These are phyloP conservation scores for Sebastes aleutianus DNA, from an alignment of 2,797 vertebrate species.

Conservation along the genomic window DNA sequence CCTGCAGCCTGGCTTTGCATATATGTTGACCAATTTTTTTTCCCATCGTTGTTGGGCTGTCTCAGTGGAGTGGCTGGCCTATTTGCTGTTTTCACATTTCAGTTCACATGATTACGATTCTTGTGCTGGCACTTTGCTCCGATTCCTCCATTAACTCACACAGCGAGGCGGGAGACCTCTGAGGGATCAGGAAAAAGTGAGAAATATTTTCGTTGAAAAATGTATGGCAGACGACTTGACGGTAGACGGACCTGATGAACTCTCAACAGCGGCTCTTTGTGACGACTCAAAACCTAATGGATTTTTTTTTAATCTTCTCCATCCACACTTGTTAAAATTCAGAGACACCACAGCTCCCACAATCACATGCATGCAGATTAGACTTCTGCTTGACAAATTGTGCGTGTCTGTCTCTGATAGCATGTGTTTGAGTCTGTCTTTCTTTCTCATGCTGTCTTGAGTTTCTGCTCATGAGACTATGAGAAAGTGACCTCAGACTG, in stretches of 20 bases:
- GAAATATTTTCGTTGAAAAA: constrained; percentile 31
- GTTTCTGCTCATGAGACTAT: not conserved
- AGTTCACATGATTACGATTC: constrained; percentile 39
- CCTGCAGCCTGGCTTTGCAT: constrained; percentile 12
- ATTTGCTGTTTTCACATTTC: constrained; percentile 42
- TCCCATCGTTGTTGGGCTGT: not conserved
- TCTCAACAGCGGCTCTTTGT: constrained; percentile 33
- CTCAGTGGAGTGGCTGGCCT: constrained; percentile 19
- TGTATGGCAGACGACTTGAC: not conserved
- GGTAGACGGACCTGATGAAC: constrained; percentile 29
- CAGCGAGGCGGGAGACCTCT: not conserved
- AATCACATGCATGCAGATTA: constrained; percentile 22
- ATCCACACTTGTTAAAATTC: constrained; percentile 14
- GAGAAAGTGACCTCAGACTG: not conserved
- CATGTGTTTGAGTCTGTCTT: not conserved
- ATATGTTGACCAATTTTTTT: constrained; percentile 9
- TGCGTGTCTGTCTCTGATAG: not conserved
- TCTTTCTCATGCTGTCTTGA: not conserved
- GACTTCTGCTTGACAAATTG: not conserved
- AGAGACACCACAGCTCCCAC: not conserved
- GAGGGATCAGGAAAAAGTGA: constrained; percentile 1
- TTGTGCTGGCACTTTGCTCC: constrained; percentile 10
- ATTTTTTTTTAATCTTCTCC: constrained; percentile 48
- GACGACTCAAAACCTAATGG: constrained; percentile 52
- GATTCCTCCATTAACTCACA: not conserved